Evolutionary conservation across 2,888 invertebrate genomes (phyloP).

Genomic region (Temnothorax ravouxi): DNA sequence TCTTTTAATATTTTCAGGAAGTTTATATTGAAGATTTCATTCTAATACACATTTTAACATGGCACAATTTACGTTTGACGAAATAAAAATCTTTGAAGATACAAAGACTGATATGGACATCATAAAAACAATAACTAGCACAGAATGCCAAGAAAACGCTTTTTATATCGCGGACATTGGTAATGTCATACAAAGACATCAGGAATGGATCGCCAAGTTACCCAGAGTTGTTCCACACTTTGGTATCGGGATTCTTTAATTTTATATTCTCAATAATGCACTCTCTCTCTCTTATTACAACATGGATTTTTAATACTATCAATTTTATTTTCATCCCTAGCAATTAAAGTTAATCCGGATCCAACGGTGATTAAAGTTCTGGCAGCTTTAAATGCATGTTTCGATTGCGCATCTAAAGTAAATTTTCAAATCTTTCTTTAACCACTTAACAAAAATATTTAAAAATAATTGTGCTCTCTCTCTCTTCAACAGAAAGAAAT

Average conservation of each 20-base stretch:
- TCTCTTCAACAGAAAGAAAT: constrained; percentile 87
- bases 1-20: not conserved
- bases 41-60: not conserved
- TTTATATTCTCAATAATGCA: not conserved
- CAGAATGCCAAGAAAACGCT: constrained; percentile 74
- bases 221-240: constrained; percentile 81
- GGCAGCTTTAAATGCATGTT: constrained; percentile 88
- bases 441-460: not conserved
- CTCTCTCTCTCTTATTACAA: not conserved
- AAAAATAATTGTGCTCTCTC: constrained; percentile 16
- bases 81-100: constrained; percentile 76
- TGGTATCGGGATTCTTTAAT: constrained; percentile 69
- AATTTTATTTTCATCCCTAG: constrained; percentile 79
- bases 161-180: constrained; percentile 80
- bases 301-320: not conserved
- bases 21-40: not conserved
- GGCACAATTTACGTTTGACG: constrained; percentile 61
- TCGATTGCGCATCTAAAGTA: constrained; percentile 89
- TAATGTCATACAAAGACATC: constrained; percentile 78
- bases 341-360: constrained; percentile 89
- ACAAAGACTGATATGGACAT: constrained; percentile 70
- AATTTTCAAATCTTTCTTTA: not conserved
- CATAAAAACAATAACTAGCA: constrained; percentile 73
- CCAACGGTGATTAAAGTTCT: constrained; percentile 85
- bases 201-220: constrained; percentile 79